Evolutionary conservation across 2,888 invertebrate species (phyloP).

Genomic region (Dorcus hopei): DNA sequence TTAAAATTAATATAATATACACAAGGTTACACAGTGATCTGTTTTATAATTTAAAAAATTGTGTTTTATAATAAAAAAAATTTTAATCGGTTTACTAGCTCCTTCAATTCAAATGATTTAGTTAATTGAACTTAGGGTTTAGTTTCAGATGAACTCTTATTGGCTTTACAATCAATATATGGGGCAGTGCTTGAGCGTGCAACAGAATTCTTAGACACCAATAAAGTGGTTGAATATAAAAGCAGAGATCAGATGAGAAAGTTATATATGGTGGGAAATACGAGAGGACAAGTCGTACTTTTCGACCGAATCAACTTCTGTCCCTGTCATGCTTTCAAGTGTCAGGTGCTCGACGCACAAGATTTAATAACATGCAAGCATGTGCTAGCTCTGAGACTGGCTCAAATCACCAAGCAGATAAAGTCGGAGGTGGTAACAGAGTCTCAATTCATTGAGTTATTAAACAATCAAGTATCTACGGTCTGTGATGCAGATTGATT

Average conservation of each 20-base stretch:
- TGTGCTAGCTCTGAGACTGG: constrained; percentile 61
- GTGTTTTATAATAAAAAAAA: too few relatives aligned
- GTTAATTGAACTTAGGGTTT: constrained; percentile 20
- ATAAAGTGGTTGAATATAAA: constrained; percentile 53
- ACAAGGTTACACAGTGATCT: too few relatives aligned
- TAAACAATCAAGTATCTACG: constrained; percentile 32
- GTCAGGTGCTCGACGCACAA: constrained; percentile 55
- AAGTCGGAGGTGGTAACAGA: constrained; percentile 50
- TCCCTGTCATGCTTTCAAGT: constrained; percentile 60
- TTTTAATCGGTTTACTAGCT: too few relatives aligned
- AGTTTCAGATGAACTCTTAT: constrained; percentile 60
- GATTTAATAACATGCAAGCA: constrained; percentile 63
- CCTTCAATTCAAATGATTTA: too few relatives aligned
- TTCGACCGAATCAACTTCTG: constrained; percentile 67
- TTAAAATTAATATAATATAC: too few relatives aligned
- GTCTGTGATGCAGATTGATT: constrained; percentile 19
- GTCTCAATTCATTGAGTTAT: constrained; percentile 47
- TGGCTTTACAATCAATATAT: constrained; percentile 58
- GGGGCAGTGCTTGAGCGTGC: constrained; percentile 59
- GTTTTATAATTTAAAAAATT: too few relatives aligned
- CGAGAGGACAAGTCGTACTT: constrained; percentile 58
- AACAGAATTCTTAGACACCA: constrained; percentile 61
- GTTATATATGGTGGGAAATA: constrained; percentile 59
- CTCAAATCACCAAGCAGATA: constrained; percentile 49
- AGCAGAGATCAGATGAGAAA: constrained; percentile 47